These are phyloP conservation scores for Melanotaenia parkinsoni DNA, from an alignment of 2,797 vertebrate genomes.

Conservation along the genomic window DNA sequence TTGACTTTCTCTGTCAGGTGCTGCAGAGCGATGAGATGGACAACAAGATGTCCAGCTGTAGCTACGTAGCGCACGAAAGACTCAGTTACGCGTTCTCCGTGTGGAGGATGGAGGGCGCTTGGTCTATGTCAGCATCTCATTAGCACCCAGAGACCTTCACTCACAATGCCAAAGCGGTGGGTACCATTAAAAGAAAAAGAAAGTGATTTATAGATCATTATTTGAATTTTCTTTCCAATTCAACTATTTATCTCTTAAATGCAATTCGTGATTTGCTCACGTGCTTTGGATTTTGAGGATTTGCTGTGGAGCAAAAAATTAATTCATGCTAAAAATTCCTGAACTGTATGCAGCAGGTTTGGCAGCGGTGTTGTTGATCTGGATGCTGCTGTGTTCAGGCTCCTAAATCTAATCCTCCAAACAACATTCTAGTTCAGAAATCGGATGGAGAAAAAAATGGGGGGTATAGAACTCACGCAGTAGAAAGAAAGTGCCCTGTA, in stretches of 20 bases:
- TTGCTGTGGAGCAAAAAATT: neutral
- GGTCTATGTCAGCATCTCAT: constrained; percentile 88
- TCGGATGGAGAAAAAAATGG: constrained; percentile 32
- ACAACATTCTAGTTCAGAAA: neutral
- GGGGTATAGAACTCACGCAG: constrained; percentile 17
- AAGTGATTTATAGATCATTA: neutral
- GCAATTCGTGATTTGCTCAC: neutral
- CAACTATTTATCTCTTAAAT: neutral
- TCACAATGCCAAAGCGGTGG: constrained; percentile 81
- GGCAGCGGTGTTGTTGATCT: too few species aligned
- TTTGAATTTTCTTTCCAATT: neutral
- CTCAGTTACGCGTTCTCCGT: constrained; percentile 89
- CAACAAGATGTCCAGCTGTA: constrained; percentile 89
- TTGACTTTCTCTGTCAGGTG: constrained; percentile 88
- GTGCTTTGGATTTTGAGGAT: constrained; percentile 14
- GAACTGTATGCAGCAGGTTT: neutral
- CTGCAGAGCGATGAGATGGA: constrained; percentile 90
- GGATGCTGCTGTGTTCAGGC: neutral
- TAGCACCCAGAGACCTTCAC: constrained; percentile 64
- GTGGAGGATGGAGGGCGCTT: constrained; percentile 89
- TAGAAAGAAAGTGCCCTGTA: neutral
- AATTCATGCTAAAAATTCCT: neutral
- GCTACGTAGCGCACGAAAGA: constrained; percentile 88
- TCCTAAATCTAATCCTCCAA: neutral
- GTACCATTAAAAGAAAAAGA: constrained; percentile 52